phyloP scores from a whole-genome alignment of 53 echinoderm and acorn worm genomes.

The Actinopyga echinites region DNA sequence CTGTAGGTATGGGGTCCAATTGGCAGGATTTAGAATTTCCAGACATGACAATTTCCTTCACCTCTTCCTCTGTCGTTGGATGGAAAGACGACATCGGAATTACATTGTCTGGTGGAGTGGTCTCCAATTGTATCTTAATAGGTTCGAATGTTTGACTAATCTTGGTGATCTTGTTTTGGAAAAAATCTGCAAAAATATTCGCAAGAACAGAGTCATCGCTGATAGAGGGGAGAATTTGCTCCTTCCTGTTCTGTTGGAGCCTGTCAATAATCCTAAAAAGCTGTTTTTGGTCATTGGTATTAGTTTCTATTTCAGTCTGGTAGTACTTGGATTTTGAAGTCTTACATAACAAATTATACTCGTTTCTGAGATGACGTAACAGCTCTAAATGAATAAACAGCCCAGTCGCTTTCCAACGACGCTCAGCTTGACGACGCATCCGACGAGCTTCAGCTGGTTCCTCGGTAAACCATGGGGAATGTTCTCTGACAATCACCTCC shows the following conservation, averaged over 20 bases:
- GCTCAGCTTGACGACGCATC: constrained; percentile 28
- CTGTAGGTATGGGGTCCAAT: constrained; percentile 20
- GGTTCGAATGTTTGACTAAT: not conserved
- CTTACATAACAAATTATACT: not conserved
- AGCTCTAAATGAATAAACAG: not conserved
- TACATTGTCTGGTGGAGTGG: not conserved
- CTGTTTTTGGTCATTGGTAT: not conserved
- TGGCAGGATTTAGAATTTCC: not conserved
- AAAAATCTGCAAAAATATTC: not conserved
- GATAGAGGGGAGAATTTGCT: not conserved
- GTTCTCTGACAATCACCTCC: constrained; percentile 17
- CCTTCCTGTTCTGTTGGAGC: not conserved
- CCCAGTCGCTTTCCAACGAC: not conserved
- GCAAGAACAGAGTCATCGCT: not conserved
- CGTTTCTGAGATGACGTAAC: not conserved
- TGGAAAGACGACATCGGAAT: constrained; percentile 8
- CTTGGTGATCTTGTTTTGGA: not conserved
- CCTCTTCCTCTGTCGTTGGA: not conserved
- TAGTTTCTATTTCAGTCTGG: not conserved
- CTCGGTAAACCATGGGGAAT: constrained; percentile 4
- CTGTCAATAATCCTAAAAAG: constrained; percentile 18
- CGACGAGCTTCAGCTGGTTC: not conserved
- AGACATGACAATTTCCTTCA: not conserved
- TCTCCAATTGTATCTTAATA: not conserved
- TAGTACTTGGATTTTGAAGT: not conserved